Conservation (phyloP, 2,888 invertebrate genomes). For the Xanthorhoe spadicearia region DNA sequence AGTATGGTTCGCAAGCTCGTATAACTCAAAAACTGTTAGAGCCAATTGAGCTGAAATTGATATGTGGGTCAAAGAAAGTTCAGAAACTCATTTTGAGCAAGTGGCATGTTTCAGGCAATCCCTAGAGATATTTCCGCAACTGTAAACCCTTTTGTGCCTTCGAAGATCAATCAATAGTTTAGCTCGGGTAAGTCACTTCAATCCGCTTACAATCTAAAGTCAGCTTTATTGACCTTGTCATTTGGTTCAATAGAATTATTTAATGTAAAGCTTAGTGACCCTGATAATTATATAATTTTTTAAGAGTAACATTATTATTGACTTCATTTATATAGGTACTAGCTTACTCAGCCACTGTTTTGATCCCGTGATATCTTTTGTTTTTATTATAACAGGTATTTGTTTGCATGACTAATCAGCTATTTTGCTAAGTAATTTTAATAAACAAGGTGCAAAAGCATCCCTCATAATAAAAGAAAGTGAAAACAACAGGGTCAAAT, state of each 20-base stretch:
- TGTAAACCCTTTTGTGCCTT: slow-evolving; percentile 36
- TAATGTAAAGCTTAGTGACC: not conserved
- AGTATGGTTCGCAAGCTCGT: slow-evolving; percentile 24
- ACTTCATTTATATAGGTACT: no score
- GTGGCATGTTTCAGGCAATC: slow-evolving; percentile 36
- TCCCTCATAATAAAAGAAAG: not conserved
- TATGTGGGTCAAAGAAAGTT: slow-evolving; percentile 39
- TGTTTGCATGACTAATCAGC: no score
- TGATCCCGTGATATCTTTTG: no score
- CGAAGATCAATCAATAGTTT: slow-evolving; percentile 30
- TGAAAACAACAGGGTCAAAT: not conserved
- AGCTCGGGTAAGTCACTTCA: slow-evolving; percentile 13
- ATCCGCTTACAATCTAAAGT: not conserved
- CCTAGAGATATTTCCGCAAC: slow-evolving; percentile 32
- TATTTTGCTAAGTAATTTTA: no score
- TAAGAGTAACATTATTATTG: no score
- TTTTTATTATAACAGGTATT: no score
- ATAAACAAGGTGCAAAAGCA: not conserved
- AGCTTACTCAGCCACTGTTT: no score
- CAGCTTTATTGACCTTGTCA: not conserved
- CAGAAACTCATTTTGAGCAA: slow-evolving; percentile 36
- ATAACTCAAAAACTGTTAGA: slow-evolving; percentile 37
- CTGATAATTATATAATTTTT: no score
- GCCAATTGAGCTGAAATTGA: slow-evolving; percentile 39
- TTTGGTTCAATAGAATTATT: not conserved